These are phyloP conservation scores for Latheticus oryzae DNA, from an alignment of 2,888 invertebrate species.

Conservation along the genomic window DNA sequence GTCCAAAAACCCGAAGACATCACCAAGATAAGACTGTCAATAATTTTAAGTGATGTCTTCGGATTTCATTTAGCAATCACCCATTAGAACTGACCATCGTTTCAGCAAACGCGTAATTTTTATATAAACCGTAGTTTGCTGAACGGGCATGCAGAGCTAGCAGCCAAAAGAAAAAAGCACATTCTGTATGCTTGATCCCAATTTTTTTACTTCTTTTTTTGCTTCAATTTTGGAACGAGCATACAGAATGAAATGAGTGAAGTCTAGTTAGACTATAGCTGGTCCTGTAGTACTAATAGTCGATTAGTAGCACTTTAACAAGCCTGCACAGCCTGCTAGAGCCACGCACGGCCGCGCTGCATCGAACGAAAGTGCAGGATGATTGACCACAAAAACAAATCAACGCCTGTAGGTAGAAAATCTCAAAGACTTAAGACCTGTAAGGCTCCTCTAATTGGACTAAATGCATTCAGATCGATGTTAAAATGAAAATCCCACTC, in stretches of 20 bases:
- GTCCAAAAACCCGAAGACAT: slow-evolving; percentile 21
- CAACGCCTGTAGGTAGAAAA: slow-evolving; percentile 41
- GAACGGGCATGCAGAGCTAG: slow-evolving; percentile 62
- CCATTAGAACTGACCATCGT: slow-evolving; percentile 53
- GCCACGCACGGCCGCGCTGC: slow-evolving; percentile 64
- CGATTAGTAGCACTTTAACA: slow-evolving; percentile 60
- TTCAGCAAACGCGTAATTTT: slow-evolving; percentile 15
- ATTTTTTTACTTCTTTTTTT: slow-evolving; percentile 2
- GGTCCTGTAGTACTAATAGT: slow-evolving; percentile 58
- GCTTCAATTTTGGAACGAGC: slow-evolving; percentile 59
- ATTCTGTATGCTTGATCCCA: slow-evolving; percentile 61
- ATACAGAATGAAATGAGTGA: slow-evolving; percentile 63
- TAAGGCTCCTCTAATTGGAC: slow-evolving; percentile 65
- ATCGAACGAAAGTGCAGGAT: slow-evolving; percentile 59
- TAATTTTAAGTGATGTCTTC: background rate
- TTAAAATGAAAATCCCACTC: slow-evolving; percentile 38
- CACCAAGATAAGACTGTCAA: slow-evolving; percentile 9
- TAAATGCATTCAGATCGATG: slow-evolving; percentile 44
- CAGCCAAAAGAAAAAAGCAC: slow-evolving; percentile 56
- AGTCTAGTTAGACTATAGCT: slow-evolving; percentile 60
- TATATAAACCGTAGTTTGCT: slow-evolving; percentile 11
- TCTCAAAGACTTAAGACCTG: slow-evolving; percentile 51
- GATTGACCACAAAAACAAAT: slow-evolving; percentile 43
- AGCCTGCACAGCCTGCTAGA: slow-evolving; percentile 66
- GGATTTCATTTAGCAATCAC: slow-evolving; percentile 48